Evolutionary conservation across 92 coral and sea anemone genomes (phyloP).

Genomic region (Anthopleura xanthogrammica): DNA sequence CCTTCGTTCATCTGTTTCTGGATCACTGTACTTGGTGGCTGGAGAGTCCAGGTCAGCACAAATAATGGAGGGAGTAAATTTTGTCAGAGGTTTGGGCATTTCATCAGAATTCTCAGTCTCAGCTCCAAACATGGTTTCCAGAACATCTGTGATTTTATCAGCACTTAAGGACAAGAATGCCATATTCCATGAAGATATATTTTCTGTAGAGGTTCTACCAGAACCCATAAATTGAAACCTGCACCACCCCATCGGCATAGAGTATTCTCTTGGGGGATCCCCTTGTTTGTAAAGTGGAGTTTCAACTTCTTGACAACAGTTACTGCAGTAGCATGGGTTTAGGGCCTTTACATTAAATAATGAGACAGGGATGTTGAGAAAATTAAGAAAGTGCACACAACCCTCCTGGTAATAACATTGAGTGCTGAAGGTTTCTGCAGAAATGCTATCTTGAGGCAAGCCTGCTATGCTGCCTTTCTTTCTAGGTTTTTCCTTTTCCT

Average conservation of each 20-base stretch:
- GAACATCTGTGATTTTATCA: constrained; percentile 47
- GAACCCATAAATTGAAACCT: constrained; percentile 72
- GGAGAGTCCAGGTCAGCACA: constrained; percentile 95
- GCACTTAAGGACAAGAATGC: constrained; percentile 83
- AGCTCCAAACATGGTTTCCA: constrained; percentile 52
- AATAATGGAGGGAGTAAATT: constrained; percentile 93
- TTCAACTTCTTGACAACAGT: constrained; percentile 93
- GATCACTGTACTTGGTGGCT: constrained; percentile 69
- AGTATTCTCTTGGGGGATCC: constrained; percentile 87
- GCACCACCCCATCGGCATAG: constrained; percentile 96
- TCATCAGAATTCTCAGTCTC: constrained; percentile 53
- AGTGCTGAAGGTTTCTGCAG: constrained; percentile 64
- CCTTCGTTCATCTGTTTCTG: constrained; percentile 57
- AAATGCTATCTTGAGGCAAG: constrained; percentile 51
- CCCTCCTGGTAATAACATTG: constrained; percentile 86
- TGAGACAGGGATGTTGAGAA: constrained; percentile 58
- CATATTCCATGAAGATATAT: constrained; percentile 72
- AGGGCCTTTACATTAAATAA: constrained; percentile 78
- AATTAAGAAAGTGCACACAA: constrained; percentile 78
- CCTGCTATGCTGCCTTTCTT: constrained; percentile 50
- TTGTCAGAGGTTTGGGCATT: constrained; percentile 75
- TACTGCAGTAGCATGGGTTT: constrained; percentile 94
- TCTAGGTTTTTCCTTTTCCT: constrained; percentile 49
- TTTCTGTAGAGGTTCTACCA: constrained; percentile 36
- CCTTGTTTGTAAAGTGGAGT: constrained; percentile 92